Percentiles rank a stretch among this genome's conserved stretches.
Conservation (phyloP, 2,797 vertebrate species). For the Trichosurus vulpecula region DNA sequence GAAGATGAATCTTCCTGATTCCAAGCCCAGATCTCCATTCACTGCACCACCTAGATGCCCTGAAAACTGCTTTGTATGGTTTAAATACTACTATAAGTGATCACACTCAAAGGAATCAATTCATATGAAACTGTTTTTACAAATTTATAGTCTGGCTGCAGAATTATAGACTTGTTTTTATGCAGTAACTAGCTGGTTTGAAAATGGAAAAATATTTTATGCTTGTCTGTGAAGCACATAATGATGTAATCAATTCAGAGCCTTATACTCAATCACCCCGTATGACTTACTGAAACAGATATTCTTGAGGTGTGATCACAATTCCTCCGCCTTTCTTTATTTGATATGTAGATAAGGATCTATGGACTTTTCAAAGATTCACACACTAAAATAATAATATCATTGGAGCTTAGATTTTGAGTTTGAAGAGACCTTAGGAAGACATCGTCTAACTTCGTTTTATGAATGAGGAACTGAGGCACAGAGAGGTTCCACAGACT, state of each 20-base stretch:
- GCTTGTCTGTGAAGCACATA: not conserved
- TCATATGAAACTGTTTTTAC: not conserved
- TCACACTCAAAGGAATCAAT: not conserved
- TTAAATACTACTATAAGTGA: not conserved
- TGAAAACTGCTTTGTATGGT: not conserved
- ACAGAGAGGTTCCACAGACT: not conserved
- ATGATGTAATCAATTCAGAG: not conserved
- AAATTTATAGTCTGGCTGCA: not conserved
- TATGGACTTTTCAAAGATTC: not conserved
- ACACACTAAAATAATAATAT: not conserved
- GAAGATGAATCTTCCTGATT: not conserved
- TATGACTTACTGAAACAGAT: not conserved
- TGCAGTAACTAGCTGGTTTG: constrained; percentile 29
- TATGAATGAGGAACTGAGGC: not conserved
- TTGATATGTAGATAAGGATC: not conserved
- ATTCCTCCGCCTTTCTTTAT: not conserved
- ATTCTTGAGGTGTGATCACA: not conserved
- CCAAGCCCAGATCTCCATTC: not conserved
- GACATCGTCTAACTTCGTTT: not conserved
- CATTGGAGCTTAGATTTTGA: not conserved
- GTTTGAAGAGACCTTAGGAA: not conserved
- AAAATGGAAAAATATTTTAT: constrained; percentile 60
- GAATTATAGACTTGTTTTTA: not conserved
- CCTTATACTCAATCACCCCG: not conserved
- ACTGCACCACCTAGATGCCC: not conserved